Evolutionary conservation across 2,113 vertebrate species (phyloP).

Genomic region (Carlito syrichta): DNA sequence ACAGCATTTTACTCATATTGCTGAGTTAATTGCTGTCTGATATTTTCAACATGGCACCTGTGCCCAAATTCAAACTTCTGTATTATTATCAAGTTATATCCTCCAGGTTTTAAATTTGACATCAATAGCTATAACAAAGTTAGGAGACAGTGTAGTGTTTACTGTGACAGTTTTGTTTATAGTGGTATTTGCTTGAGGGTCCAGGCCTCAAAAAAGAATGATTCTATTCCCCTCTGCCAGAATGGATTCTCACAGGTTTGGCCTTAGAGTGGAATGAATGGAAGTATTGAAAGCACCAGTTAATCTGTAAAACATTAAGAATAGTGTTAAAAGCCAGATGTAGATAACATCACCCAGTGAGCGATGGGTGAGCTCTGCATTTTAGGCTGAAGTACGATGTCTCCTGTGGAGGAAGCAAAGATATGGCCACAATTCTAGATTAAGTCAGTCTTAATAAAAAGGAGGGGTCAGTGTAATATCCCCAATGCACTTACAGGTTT

Average conservation of each 20-base stretch:
- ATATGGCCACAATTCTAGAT: not conserved
- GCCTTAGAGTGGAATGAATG: not conserved
- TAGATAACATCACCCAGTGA: not conserved
- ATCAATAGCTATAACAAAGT: not conserved
- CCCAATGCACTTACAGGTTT: not conserved
- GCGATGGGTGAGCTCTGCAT: not conserved
- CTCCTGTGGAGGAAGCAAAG: not conserved
- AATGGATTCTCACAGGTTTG: not conserved
- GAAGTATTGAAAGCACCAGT: not conserved
- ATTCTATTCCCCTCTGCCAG: not conserved
- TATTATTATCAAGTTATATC: not conserved
- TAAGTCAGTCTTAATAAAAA: not conserved
- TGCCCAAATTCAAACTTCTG: not conserved
- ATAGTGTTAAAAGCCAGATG: not conserved
- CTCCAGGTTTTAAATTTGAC: conserved; percentile 1
- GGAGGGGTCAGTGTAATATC: too few species aligned
- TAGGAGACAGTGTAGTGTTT: not conserved
- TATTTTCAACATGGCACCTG: not conserved
- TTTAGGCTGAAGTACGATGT: not conserved
- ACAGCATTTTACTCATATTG: not conserved
- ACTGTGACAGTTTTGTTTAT: not conserved
- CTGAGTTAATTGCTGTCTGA: not conserved
- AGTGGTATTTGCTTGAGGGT: not conserved
- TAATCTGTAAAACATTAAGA: not conserved
- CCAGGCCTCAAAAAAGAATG: not conserved